These are phyloP conservation scores for Sialis lutaria DNA, from an alignment of 2,888 invertebrate species.

Conservation along the genomic window DNA sequence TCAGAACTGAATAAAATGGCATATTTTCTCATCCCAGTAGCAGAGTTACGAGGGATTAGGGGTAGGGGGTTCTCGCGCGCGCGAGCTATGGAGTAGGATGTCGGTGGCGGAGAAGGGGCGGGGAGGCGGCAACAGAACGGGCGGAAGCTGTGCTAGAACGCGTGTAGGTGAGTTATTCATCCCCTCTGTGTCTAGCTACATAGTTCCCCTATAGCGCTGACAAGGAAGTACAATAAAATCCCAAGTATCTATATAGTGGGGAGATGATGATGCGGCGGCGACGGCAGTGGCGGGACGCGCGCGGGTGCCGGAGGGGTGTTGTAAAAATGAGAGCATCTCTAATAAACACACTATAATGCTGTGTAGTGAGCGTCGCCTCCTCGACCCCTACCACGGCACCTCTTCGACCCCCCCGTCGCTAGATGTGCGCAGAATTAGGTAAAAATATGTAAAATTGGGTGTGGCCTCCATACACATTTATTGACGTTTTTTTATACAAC, in stretches of 20 bases:
- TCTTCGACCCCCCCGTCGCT: constrained; percentile 1
- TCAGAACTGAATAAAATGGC: no score
- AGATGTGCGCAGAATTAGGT: constrained; percentile 6
- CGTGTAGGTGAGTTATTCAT: no score
- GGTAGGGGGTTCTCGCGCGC: no score
- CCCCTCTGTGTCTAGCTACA: no score
- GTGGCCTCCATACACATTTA: constrained; percentile 7
- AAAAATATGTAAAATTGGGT: constrained; percentile 8
- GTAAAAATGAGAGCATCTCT: constrained; percentile 6
- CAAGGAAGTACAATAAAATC: constrained; percentile 6
- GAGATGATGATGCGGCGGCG: not conserved
- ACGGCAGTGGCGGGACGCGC: not conserved
- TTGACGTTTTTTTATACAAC: constrained; percentile 7
- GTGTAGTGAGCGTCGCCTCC: constrained; percentile 1
- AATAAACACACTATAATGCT: constrained; percentile 4
- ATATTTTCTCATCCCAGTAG: no score
- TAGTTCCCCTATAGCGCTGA: not conserved
- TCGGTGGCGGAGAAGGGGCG: no score
- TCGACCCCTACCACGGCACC: not conserved
- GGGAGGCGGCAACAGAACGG: no score
- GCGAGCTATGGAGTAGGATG: no score
- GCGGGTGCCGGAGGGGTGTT: not conserved
- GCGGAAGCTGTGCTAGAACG: no score
- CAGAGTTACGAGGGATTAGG: no score
- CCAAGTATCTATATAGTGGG: not conserved